A percentile compares a stretch with the other conserved stretches of the same genome.
These are phyloP conservation scores for Zoanthus sociatus DNA, from an alignment of 92 coral and sea anemone genomes.

Conservation along the genomic window DNA sequence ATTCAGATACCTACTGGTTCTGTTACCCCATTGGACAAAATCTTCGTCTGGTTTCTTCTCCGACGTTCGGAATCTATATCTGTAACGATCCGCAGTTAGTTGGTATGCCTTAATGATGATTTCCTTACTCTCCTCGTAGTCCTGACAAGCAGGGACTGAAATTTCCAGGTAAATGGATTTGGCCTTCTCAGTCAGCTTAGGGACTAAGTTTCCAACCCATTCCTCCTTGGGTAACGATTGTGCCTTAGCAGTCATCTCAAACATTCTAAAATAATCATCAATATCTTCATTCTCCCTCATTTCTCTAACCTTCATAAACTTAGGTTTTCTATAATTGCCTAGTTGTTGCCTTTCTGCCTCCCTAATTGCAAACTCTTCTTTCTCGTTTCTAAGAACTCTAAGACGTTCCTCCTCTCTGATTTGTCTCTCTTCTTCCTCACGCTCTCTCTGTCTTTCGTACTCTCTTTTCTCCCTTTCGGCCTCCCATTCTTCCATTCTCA, in stretches of 20 bases:
- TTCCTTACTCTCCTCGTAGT: conserved; percentile 52
- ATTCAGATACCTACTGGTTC: too few species aligned
- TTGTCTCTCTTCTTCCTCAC: conserved; percentile 11
- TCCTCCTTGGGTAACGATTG: conserved; percentile 62
- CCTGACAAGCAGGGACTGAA: conserved; percentile 41
- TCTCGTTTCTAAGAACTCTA: conserved; percentile 35
- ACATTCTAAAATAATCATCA: conserved; percentile 66
- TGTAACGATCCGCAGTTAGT: too few species aligned
- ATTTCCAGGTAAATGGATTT: conserved; percentile 70
- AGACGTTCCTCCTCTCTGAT: background rate
- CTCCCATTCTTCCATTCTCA: conserved; percentile 52
- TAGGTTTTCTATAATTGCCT: background rate
- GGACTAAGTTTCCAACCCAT: conserved; percentile 69
- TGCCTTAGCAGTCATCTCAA: conserved; percentile 79
- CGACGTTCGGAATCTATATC: too few species aligned
- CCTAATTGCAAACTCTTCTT: conserved; percentile 21
- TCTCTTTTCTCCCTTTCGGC: conserved; percentile 37
- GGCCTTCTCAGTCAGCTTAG: conserved; percentile 66
- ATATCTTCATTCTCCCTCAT: conserved; percentile 71
- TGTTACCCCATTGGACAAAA: too few species aligned
- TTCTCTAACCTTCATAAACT: conserved; percentile 56
- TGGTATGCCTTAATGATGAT: conserved; percentile 8
- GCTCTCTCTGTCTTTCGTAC: conserved; percentile 1
- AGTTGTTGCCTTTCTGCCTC: background rate
- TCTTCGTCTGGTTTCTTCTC: too few species aligned